A percentile compares a stretch with the other conserved stretches of the same genome.
These are phyloP conservation scores for Cyprinodon tularosa DNA, from an alignment of 2,113 vertebrate species.

Conservation along the genomic window DNA sequence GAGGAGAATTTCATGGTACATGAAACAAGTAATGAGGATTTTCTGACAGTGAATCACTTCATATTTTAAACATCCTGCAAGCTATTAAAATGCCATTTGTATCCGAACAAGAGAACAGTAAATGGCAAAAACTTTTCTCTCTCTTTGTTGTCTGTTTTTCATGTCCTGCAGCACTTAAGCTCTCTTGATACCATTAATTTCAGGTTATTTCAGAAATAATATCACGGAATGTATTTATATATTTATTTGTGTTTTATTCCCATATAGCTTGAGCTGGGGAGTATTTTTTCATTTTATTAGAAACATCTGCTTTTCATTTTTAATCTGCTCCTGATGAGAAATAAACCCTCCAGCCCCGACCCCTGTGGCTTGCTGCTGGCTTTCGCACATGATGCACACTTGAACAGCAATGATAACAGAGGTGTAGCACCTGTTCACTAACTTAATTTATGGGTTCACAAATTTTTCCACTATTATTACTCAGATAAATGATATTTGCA, in stretches of 20 bases:
- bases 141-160: not conserved
- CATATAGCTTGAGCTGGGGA: not conserved
- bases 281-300: slow-evolving; percentile 3
- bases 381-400: not conserved
- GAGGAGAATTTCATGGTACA: not conserved
- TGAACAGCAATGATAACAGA: not conserved
- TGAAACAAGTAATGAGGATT: not conserved
- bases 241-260: not conserved
- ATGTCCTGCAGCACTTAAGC: not conserved
- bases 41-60: not conserved
- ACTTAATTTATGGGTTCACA: not conserved
- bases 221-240: not conserved
- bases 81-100: slow-evolving; percentile 4
- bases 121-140: not conserved
- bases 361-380: not conserved
- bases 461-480: not conserved
- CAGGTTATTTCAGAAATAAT: not conserved
- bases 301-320: not conserved
- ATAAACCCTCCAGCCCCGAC: not conserved
- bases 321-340: not conserved
- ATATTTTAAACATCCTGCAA: not conserved
- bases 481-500: not conserved
- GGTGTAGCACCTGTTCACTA: not conserved
- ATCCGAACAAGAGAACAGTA: not conserved
- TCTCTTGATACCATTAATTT: slow-evolving; percentile 12